Percentiles rank a stretch among this genome's conserved stretches.
Evolutionary conservation across 35 echinoderm and acorn worm species (phyloP).

Genomic region (Anneissia japonica): DNA sequence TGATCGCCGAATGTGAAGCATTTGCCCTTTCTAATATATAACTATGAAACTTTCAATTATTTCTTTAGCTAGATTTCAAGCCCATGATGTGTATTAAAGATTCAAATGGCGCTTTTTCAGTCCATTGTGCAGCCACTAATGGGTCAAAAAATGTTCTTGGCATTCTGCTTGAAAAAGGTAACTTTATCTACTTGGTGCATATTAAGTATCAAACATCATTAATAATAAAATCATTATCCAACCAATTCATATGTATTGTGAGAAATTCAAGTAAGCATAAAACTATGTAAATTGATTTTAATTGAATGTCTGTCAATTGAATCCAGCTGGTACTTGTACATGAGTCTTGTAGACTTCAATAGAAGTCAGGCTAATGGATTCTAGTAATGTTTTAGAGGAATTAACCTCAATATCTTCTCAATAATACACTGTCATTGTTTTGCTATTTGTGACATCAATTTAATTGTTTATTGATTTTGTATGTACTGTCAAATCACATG

Average conservation of each 20-base stretch:
- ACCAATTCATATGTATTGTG: neutral
- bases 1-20: too few relatives aligned
- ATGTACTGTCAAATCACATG: too few relatives aligned
- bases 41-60: too few relatives aligned
- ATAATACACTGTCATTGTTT: too few relatives aligned
- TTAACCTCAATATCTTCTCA: too few relatives aligned
- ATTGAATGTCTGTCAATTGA: neutral
- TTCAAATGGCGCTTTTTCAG: slow-evolving; percentile 60
- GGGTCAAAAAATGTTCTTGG: slow-evolving; percentile 67
- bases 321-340: neutral
- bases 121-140: slow-evolving; percentile 83
- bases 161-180: slow-evolving; percentile 58
- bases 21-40: too few relatives aligned
- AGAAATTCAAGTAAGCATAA: neutral
- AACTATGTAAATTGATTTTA: neutral
- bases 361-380: too few relatives aligned
- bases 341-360: neutral
- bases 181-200: neutral
- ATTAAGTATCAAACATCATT: neutral
- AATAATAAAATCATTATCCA: neutral
- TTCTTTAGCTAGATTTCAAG: slow-evolving; percentile 39
- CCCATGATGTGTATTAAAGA: slow-evolving; percentile 47
- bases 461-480: too few relatives aligned
- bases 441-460: too few relatives aligned
- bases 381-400: too few relatives aligned